Base-by-base conservation (phyloP, 2,113 vertebrate genomes). In the Percina caprodes region DNA sequence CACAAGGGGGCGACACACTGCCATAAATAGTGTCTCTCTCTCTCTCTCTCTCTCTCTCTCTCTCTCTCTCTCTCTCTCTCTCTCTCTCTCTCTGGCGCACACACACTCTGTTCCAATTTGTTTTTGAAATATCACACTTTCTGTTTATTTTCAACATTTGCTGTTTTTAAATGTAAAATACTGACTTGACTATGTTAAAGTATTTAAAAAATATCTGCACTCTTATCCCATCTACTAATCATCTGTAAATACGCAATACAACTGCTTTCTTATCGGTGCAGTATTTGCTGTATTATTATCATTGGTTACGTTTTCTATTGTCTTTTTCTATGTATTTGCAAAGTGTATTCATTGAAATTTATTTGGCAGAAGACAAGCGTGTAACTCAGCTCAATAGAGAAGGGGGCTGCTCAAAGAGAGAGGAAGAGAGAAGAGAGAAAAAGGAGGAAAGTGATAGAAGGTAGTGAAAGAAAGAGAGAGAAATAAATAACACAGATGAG, bases 1-100 rank as follows among this genome's bases (percentile, higher is more conserved):
- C 92, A 91, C 91, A 80, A 92, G 93, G 76, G 72, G 92, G 92
- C 15, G 84, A 87, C 86, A 92, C 62, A 75, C n/a, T 72, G 69
- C 63, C 59, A 80, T 15, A 60, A 88, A 86, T 45, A 51, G 18
- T 30, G 46, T 15, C 60, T 2, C 19, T 15, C 56, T 5, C 42
- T 0, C 1, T 19, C 26, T 21, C 55, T 30, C 42, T 46, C 63
- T 24, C 55, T 26, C 13, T 13, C 30, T 33, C 10, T 51, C 45
- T 15, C 26, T 13, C 13, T 33, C 16, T 1, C n/a, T 13, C 54
- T 4, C 24, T 26, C 42, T 3, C 3, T 26, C 33, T 35, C 33
- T 35, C 33, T 35, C 33, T 35, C 33, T 35, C 33, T 35, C 33
- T 19, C 16, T 51, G 5, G 8, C 49, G 19, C 49, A 51, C 18